phyloP scores from a whole-genome alignment of 2,888 invertebrate species.

The Phyto melanocephala region DNA sequence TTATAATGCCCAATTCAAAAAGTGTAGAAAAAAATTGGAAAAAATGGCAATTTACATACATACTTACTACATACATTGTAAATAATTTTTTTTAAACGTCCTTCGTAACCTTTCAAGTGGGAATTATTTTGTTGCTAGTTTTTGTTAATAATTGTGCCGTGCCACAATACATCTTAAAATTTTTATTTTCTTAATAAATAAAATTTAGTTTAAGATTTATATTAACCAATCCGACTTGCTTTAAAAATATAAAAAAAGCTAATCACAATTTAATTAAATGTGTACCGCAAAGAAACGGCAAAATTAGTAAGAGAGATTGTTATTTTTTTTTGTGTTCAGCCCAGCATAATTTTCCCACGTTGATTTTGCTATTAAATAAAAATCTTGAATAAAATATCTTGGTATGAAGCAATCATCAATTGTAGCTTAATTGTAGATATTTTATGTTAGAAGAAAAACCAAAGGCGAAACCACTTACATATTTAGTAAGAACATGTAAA shows the following conservation, averaged over 20 bases:
- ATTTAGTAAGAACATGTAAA: too few species aligned
- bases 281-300: too few species aligned
- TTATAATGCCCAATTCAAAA: constrained; percentile 20
- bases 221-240: too few species aligned
- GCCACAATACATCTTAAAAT: too few species aligned
- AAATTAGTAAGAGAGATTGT: not conserved
- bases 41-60: constrained; percentile 46
- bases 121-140: constrained; percentile 17
- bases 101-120: constrained; percentile 59
- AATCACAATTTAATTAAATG: too few species aligned
- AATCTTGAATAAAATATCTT: too few species aligned
- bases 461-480: too few species aligned
- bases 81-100: constrained; percentile 27
- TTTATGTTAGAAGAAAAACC: not conserved
- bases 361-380: constrained; percentile 21
- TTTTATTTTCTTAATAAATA: too few species aligned
- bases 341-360: constrained; percentile 18
- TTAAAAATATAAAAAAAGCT: too few species aligned
- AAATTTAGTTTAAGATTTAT: too few species aligned
- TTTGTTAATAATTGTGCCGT: constrained; percentile 1
- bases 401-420: constrained; percentile 27
- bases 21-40: not conserved
- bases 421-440: not conserved
- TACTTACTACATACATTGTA: not conserved
- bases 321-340: not conserved